Evolutionary conservation across 1,140 invertebrate genomes (phyloP), one percentile per base, ranked within the genome.

Genomic region (Panonychus citri): DNA sequence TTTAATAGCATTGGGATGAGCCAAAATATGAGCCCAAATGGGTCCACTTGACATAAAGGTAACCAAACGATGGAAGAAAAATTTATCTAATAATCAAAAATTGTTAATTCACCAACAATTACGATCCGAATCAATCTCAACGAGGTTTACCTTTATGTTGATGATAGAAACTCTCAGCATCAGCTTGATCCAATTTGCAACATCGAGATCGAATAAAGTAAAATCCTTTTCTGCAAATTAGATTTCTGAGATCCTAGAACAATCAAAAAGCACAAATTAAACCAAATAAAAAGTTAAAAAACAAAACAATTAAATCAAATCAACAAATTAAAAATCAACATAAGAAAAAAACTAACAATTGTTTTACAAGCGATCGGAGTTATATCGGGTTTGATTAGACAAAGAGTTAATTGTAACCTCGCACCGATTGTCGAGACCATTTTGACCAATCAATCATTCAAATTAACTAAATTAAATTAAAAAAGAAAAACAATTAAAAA

Each of bases 41-140:
- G 80, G 79, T 1, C 86, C 87, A 75, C 86, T 91, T 53, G 74
- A 73, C 81, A 91, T 90, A 64, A 87, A 88, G 27, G 80, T 83
- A 1, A 85, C 72, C 13, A 91, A 69, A 54, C 87, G 74, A 64
- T 88, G 81, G 63, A 80, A 89, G 71, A 90, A 93, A 70, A 91
- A 90, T 68, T 82, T 85, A 2, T 67, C 68, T 70, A 62, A 7
- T 21, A 17, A 53, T 34, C 15, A 13, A 12, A 51, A 27, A 27
- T 10, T 26, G 27, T 27, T 21, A 51, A 12, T 15, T 2, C 8
- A 8, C 21, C 10, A 37, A 12, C 37, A 8, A 1, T 3, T 21
- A 19, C 12, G 34, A 53, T 17, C 37, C 13, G 13, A 30, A 30
- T 30, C 19, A 37, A 39, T 39, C 2, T 24, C 13, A 21, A 19